Evolutionary conservation across 2,113 vertebrate species (phyloP).

Genomic region (Larimichthys polyactis): DNA sequence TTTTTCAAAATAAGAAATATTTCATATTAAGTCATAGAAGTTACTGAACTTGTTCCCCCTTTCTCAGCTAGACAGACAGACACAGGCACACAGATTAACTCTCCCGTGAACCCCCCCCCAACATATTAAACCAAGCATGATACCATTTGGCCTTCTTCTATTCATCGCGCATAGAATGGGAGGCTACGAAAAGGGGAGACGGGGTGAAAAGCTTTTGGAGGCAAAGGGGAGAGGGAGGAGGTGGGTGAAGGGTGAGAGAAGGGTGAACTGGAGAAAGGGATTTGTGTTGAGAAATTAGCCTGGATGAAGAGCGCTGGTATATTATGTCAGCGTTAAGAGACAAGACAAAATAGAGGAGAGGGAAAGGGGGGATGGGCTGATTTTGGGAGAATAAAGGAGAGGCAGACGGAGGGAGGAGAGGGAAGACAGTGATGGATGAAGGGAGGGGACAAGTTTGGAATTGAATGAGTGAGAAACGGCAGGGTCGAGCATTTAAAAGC

Average conservation of each 20-base stretch:
- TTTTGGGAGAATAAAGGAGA: conserved; percentile 71
- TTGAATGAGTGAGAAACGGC: conserved; percentile 64
- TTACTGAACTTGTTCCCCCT: conserved; percentile 29
- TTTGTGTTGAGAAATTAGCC: conserved; percentile 81
- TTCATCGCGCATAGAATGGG: conserved; percentile 67
- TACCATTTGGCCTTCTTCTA: conserved; percentile 70
- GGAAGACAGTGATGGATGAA: conserved; percentile 80
- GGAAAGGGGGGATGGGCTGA: conserved; percentile 50
- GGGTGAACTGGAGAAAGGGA: conserved; percentile 71
- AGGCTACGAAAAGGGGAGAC: conserved; percentile 43
- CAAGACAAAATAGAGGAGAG: conserved; percentile 43
- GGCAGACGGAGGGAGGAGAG: conserved; percentile 77
- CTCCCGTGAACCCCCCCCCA: conserved; percentile 37
- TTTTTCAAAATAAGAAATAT: neutral
- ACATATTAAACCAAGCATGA: conserved; percentile 71
- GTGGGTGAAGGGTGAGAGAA: conserved; percentile 63
- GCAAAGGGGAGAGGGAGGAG: conserved; percentile 19
- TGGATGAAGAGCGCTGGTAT: conserved; percentile 80
- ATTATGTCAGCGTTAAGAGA: conserved; percentile 81
- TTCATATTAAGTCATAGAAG: conserved; percentile 16
- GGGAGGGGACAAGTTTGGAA: conserved; percentile 60
- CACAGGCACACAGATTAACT: conserved; percentile 59
- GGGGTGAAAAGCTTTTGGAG: conserved; percentile 56
- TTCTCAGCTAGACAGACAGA: conserved; percentile 20
- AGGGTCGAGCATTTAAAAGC: conserved; percentile 56